Evolutionary conservation across 2,113 vertebrate species (phyloP), one percentile per base, ranked within the genome.

Genomic region (Tinamus guttatus): DNA sequence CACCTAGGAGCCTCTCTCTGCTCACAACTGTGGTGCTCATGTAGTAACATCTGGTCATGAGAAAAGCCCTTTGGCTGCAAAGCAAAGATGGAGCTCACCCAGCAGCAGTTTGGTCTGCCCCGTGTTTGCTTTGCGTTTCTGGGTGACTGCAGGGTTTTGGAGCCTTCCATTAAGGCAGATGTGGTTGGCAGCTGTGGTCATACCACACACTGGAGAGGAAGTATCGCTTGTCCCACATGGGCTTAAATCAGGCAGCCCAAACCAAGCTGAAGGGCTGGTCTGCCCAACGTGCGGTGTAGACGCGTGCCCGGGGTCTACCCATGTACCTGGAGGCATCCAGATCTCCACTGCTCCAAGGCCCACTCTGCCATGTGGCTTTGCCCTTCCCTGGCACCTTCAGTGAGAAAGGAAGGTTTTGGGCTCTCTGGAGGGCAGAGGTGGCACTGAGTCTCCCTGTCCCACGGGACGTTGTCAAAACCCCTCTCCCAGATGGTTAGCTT

Each of bases 111-210:
- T 45, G 11, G n/a, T n/a, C 43, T 10, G 14, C 81, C 49, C 25
- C 0, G 0, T 2, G 5, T 2, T n/a, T 28, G 17, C 9, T n/a
- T 68, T 41, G 36, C 63, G 63, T 69, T 64, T 1, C 0, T 2
- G n/a, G 51, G 63, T 71, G 59, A 9, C 65, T 5, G 0, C 5
- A 0, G 17, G 6, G n/a, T 11, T 49, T 32, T 0, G 0, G 27
- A 75, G 60, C 49, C 28, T 25, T 59, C 25, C 0, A 0, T 16
- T 65, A 36, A 79, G 62, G 22, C 83, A 2, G 60, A 18, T 7
- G 1, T 5, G 7, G 25, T 4, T 56, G 89, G 47, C 62, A 54
- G 71, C 52, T 56, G 59, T 75, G 77, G 11, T 71, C 60, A 20
- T 45, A 13, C 7, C 45, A 9, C 0, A 1, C 0, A 1, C 38